A percentile compares a stretch with the other conserved stretches of the same genome.
These are phyloP conservation scores for Spinibarbus caldwelli DNA, from an alignment of 2,797 vertebrate species.

Conservation along the genomic window DNA sequence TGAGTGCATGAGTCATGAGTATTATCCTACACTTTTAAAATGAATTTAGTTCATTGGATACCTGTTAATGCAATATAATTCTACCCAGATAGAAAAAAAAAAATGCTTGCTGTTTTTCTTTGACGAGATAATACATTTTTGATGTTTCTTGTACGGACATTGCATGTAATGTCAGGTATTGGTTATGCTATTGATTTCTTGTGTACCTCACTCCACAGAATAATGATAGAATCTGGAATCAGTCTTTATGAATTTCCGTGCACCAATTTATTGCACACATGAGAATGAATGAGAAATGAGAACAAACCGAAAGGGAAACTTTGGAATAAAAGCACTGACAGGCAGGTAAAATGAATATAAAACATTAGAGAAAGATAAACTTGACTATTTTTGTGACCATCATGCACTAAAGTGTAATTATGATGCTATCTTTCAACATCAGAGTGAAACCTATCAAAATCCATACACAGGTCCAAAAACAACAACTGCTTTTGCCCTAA, in stretches of 20 bases:
- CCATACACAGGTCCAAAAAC: background rate
- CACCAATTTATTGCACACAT: background rate
- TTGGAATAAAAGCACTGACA: background rate
- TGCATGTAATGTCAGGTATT: background rate
- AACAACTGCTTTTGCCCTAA: background rate
- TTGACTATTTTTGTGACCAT: background rate
- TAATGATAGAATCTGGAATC: background rate
- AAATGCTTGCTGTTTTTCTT: background rate
- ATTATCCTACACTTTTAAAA: background rate
- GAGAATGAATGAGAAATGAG: background rate
- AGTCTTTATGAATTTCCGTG: background rate
- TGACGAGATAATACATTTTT: background rate
- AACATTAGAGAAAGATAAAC: background rate
- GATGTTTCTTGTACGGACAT: background rate
- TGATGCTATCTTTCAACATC: background rate
- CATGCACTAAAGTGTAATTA: background rate
- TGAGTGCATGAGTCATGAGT: background rate
- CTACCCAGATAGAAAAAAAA: background rate
- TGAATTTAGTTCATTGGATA: background rate
- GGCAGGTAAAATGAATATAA: background rate
- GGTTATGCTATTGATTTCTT: background rate
- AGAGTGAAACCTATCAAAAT: background rate
- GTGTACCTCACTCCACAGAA: background rate
- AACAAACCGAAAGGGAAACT: background rate
- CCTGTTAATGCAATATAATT: background rate